Evolutionary conservation across 1,140 invertebrate species (phyloP), one percentile per base, ranked within the genome.

Genomic region (Sitobion miscanthi): DNA sequence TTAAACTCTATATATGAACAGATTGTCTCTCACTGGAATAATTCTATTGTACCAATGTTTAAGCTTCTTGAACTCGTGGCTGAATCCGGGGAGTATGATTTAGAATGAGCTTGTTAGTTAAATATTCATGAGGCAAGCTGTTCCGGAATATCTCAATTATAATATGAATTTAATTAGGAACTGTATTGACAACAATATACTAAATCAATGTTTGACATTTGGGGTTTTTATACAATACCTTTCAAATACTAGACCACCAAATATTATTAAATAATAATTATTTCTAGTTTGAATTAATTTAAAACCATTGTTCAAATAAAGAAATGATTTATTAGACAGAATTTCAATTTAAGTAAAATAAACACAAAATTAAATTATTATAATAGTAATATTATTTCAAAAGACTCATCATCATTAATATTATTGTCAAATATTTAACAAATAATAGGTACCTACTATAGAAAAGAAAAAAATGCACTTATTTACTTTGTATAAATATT

Each of bases 181-280:
- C 38, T 57, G 21, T 89, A 89, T 77, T 89, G 88, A 57, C 35
- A 17, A 89, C 88, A 21, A 42, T 57, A 89, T 38, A 89, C 88
- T 89, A 57, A 89, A 89, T 57, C 88, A 89, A 89, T 25, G 52
- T 89, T 89, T 89, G 88, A 89, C 35, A 11, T 57, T 89, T 54
- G 49, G 4, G 30, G 52, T 57, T 89, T 57, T 89, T 89, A 23
- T 89, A 57, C 25, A 54, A n/a, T 89, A 11, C 17, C 20, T 54
- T 86, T 4, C 21, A 38, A 25, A 21, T 35, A 89, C 35, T 89
- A 54, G n/a, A 89, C n/a, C 7, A 38, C 14, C 3, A 47, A 57
- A 54, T 54, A 52, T 89, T 52, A 89, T 89, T 89, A 14, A 25
- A 57, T 17, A 42, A 57, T 35, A 25, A 89, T 57, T 23, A 89